Conservation (phyloP, 2,888 invertebrate genomes). For the Hylaea fasciaria region DNA sequence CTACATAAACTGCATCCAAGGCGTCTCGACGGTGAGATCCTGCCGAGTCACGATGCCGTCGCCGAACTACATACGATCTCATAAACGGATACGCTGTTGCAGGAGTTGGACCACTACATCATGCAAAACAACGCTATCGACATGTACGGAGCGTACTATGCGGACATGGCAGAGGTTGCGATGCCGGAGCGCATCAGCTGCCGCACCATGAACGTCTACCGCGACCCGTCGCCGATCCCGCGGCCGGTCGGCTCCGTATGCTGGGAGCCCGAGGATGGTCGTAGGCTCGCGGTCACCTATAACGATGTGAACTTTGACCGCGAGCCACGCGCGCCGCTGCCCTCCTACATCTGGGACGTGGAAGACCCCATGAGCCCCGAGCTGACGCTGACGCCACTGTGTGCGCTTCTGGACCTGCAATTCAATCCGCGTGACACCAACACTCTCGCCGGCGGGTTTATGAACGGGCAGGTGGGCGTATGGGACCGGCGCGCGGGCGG, state of each 20-base stretch:
- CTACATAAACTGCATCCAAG: constrained; percentile 88
- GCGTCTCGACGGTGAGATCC: constrained; percentile 71
- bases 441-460: constrained; percentile 87
- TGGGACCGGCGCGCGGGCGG: constrained; percentile 93
- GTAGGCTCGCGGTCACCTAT: constrained; percentile 92
- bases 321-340: constrained; percentile 56
- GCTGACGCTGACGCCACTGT: constrained; percentile 87
- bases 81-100: constrained; percentile 15
- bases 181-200: constrained; percentile 87
- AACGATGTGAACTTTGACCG: constrained; percentile 91
- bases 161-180: constrained; percentile 87
- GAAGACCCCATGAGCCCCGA: constrained; percentile 93
- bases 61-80: too few relatives aligned
- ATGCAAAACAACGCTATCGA: constrained; percentile 96
- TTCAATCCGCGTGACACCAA: constrained; percentile 93
- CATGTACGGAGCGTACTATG: constrained; percentile 95
- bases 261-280: constrained; percentile 94
- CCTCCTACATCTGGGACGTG: constrained; percentile 93
- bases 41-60: background rate
- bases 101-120: constrained; percentile 93
- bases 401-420: constrained; percentile 90
- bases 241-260: constrained; percentile 91
- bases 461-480: constrained; percentile 87
- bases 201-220: constrained; percentile 93
- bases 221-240: constrained; percentile 83